Evolutionary conservation across 1,140 invertebrate species (phyloP).

Genomic region (Procambarus clarkii): DNA sequence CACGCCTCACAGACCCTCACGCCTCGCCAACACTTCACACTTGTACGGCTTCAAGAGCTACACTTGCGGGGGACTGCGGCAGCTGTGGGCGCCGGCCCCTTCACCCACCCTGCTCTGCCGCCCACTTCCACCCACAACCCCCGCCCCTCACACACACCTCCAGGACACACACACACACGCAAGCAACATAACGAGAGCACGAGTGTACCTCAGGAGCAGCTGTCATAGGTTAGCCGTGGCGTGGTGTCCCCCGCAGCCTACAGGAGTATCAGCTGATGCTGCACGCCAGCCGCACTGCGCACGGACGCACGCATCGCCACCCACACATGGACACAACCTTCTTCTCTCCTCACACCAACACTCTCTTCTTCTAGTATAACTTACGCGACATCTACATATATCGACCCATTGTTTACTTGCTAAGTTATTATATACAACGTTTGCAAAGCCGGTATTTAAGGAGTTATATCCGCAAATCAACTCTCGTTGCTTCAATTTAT

Average conservation of each 20-base stretch:
- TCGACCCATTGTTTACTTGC: not conserved
- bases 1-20: too few relatives aligned
- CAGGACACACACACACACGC: too few relatives aligned
- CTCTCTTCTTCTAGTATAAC: not conserved
- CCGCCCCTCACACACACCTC: too few relatives aligned
- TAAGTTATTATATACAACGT: not conserved
- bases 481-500: not conserved
- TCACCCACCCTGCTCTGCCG: too few relatives aligned
- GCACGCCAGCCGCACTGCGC: not conserved
- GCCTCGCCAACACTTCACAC: too few relatives aligned
- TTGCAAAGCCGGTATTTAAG: too few relatives aligned
- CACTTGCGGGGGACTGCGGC: too few relatives aligned
- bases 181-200: too few relatives aligned
- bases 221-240: not conserved
- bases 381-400: not conserved
- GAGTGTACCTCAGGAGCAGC: too few relatives aligned
- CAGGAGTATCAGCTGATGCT: not conserved
- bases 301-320: not conserved
- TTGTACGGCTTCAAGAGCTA: too few relatives aligned
- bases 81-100: too few relatives aligned
- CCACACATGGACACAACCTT: not conserved
- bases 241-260: not conserved
- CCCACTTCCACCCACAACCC: too few relatives aligned
- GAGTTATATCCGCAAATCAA: not conserved
- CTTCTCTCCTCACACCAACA: not conserved